A percentile compares a stretch with the other conserved stretches of the same genome.
These are phyloP conservation scores for Tridacna crocea DNA, from an alignment of 2,888 invertebrate species.

Conservation along the genomic window DNA sequence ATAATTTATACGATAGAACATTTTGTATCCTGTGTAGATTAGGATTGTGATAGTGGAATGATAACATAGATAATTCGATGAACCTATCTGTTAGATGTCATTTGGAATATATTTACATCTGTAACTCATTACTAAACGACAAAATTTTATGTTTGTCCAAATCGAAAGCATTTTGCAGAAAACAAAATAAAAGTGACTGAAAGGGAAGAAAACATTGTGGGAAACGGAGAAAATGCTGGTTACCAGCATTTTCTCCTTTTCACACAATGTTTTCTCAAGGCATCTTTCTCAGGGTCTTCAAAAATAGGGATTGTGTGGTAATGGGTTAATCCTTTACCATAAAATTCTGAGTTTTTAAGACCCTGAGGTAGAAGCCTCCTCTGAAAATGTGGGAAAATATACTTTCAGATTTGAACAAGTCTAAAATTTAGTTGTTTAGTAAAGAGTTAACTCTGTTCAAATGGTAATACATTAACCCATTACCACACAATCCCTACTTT, in stretches of 20 bases:
- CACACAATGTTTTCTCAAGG: neutral
- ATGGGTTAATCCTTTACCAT: neutral
- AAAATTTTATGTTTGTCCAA: no score
- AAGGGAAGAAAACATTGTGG: neutral
- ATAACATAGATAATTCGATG: neutral
- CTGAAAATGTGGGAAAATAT: no score
- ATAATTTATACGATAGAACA: neutral
- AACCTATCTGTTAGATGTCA: neutral
- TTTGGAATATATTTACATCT: neutral
- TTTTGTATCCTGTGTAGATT: neutral
- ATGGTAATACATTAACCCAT: no score
- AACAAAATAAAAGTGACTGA: no score
- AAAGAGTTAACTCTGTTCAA: no score
- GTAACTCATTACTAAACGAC: neutral
- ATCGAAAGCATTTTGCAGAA: no score
- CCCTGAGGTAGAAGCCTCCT: no score
- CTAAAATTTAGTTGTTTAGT: no score
- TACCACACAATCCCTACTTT: no score
- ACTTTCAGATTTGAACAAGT: no score
- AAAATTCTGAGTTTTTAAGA: no score
- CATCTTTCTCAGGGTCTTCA: neutral
- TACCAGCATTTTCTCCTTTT: neutral
- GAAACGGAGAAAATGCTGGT: neutral
- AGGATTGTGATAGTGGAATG: no score
- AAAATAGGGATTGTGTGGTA: neutral